These are phyloP conservation scores for Enteromius fasciolatus DNA, from an alignment of 2,797 vertebrate genomes.

Conservation along the genomic window DNA sequence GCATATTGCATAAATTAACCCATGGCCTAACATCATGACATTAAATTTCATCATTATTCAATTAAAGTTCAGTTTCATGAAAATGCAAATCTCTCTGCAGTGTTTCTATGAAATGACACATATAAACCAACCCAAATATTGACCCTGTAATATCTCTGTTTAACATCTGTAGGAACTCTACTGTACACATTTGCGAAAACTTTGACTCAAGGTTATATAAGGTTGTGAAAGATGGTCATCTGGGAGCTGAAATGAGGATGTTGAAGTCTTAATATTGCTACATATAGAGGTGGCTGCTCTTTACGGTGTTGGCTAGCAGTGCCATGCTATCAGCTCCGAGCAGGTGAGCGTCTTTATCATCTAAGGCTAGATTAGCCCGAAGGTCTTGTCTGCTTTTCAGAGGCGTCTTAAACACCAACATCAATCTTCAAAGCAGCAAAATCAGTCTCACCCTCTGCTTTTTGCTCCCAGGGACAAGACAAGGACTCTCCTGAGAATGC, in stretches of 20 bases:
- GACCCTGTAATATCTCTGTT: constrained; percentile 19
- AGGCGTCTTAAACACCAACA: constrained; percentile 49
- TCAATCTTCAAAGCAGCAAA: constrained; percentile 64
- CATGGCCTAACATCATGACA: neutral
- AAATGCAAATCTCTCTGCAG: neutral
- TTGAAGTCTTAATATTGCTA: constrained; percentile 23
- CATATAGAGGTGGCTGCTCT: constrained; percentile 14
- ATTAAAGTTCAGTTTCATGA: neutral
- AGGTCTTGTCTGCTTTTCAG: constrained; percentile 58
- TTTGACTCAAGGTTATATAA: constrained; percentile 33
- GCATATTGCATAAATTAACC: neutral
- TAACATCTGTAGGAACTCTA: constrained; percentile 13
- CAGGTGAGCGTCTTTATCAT: constrained; percentile 67
- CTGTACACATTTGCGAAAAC: constrained; percentile 17
- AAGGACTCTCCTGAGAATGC: constrained; percentile 70
- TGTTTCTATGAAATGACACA: constrained; percentile 9
- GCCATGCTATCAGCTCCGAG: constrained; percentile 62
- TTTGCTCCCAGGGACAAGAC: constrained; percentile 63
- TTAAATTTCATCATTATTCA: constrained; percentile 26
- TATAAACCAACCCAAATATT: neutral
- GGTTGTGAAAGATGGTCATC: constrained; percentile 35
- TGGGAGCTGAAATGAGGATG: constrained; percentile 16
- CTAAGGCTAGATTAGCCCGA: constrained; percentile 60
- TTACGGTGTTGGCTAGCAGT: constrained; percentile 48
- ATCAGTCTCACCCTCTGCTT: constrained; percentile 27